Evolutionary conservation across 2,888 invertebrate species (phyloP).

Genomic region (Ennomos fuscantarius): DNA sequence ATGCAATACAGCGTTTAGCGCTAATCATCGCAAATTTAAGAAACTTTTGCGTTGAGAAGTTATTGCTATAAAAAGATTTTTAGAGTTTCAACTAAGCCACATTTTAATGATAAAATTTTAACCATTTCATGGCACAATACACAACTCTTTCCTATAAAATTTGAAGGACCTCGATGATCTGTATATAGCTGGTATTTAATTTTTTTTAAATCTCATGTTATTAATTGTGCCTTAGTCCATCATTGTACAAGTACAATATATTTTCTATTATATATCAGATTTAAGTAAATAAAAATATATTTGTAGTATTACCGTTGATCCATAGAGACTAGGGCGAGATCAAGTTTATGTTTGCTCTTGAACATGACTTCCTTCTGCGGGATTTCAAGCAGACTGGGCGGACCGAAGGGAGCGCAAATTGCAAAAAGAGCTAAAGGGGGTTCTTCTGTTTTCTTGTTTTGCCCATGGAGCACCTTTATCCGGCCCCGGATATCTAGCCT

Average conservation of each 20-base stretch:
- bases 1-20: constrained; percentile 7
- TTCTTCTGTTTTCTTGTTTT: constrained; percentile 97
- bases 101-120: no score
- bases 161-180: no score
- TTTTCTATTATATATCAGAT: background rate
- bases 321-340: constrained; percentile 98
- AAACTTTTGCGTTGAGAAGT: no score
- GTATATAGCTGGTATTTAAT: no score
- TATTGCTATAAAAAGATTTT: no score
- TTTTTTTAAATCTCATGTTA: no score
- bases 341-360: constrained; percentile 99
- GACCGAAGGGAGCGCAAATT: constrained; percentile 99
- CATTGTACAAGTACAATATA: no score
- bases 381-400: constrained; percentile 97
- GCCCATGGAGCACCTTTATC: constrained; percentile 97
- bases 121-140: no score
- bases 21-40: constrained; percentile 6
- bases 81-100: no score
- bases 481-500: constrained; percentile 99
- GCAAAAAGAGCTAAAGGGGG: constrained; percentile 98
- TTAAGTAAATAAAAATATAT: background rate
- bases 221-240: no score
- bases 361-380: constrained; percentile 99
- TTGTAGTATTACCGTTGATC: constrained; percentile 93
- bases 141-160: no score